Conservation (phyloP, 2,888 invertebrate species). For the Phaedon cochleariae region DNA sequence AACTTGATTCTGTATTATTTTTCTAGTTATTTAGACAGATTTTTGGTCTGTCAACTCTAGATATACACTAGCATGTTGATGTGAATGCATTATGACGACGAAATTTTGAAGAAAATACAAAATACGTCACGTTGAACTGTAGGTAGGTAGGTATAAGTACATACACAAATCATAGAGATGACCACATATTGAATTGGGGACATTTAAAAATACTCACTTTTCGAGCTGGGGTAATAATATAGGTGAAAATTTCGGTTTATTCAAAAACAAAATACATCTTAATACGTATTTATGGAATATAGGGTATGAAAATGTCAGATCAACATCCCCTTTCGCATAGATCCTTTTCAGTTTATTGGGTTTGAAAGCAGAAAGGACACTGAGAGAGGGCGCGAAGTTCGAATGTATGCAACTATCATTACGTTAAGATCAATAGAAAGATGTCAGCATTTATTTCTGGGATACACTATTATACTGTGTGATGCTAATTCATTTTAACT, state of each 20-base stretch:
- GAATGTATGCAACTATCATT: constrained; percentile 17
- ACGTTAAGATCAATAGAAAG: neutral
- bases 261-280: neutral
- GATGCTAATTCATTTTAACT: no score
- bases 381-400: constrained; percentile 20
- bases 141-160: neutral
- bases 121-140: neutral
- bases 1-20: neutral
- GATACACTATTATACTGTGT: neutral
- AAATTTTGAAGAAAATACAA: neutral
- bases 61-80: neutral
- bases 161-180: neutral
- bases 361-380: constrained; percentile 24
- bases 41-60: neutral
- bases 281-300: constrained; percentile 6
- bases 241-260: neutral
- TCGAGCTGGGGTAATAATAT: neutral
- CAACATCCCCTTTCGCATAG: constrained; percentile 41
- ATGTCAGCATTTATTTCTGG: neutral
- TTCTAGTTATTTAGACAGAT: neutral
- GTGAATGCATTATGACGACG: neutral
- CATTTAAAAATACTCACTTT: neutral
- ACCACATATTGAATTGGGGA: neutral
- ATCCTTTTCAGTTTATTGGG: constrained; percentile 44
- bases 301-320: constrained; percentile 43